phyloP scores from a whole-genome alignment of 2,797 vertebrate genomes.

The Phoeniculus purpureus region DNA sequence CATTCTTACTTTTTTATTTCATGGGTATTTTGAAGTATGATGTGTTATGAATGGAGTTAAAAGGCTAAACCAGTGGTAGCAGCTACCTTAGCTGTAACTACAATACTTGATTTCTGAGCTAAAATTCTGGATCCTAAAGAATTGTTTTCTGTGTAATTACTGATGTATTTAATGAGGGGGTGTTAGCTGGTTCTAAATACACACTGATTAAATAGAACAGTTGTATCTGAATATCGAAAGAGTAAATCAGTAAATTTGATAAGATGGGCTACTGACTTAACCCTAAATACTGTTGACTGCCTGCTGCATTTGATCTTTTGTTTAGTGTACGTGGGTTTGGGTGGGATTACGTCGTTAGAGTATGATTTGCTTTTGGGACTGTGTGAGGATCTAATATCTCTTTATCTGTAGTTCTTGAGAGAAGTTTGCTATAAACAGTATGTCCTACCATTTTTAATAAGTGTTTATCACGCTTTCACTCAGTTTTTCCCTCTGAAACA shows the following conservation, averaged over 20 bases:
- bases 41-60: slow-evolving; percentile 4
- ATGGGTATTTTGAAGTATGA: slow-evolving; percentile 12
- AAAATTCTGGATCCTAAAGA: background rate
- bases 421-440: slow-evolving; percentile 60
- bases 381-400: background rate
- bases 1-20: background rate
- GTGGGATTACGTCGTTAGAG: background rate
- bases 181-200: background rate
- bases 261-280: background rate
- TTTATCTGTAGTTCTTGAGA: slow-evolving; percentile 8
- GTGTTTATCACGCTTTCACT: slow-evolving; percentile 83
- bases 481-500: slow-evolving; percentile 85
- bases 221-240: background rate
- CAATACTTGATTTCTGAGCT: background rate
- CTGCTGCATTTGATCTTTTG: slow-evolving; percentile 9
- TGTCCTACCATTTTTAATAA: slow-evolving; percentile 68
- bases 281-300: background rate
- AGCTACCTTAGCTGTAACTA: background rate
- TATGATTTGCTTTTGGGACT: background rate
- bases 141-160: background rate
- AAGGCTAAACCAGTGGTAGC: background rate
- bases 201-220: background rate
- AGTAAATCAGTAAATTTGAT: slow-evolving; percentile 10
- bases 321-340: background rate
- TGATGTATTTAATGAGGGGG: background rate